Conservation (phyloP, 2,888 invertebrate species). For the Cremastinae sp. region DNA sequence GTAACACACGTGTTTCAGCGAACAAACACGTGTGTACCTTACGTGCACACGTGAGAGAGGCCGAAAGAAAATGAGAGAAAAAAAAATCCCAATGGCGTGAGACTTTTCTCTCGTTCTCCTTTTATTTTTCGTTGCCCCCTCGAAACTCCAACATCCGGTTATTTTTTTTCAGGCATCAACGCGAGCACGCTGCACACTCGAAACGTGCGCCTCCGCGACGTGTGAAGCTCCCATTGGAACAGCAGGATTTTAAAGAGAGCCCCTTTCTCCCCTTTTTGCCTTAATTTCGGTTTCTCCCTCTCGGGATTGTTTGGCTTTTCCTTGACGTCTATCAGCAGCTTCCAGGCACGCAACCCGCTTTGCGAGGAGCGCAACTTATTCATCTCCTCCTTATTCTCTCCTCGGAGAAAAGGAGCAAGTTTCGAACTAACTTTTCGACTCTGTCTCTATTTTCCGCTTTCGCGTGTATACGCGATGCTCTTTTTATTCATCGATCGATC, state of each 20-base stretch:
- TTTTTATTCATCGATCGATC: background rate
- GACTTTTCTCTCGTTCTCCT: conserved; percentile 48
- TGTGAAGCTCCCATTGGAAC: background rate
- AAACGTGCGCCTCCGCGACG: too few species aligned
- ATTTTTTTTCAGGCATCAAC: background rate
- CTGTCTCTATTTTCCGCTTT: background rate
- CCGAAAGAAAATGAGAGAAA: conserved; percentile 45
- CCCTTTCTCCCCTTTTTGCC: background rate
- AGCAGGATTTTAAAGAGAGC: conserved; percentile 15
- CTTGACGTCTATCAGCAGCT: conserved; percentile 1
- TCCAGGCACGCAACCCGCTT: background rate
- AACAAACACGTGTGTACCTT: conserved; percentile 53
- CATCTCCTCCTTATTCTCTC: background rate
- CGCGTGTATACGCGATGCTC: background rate
- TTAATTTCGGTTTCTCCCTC: background rate
- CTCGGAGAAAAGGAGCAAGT: conserved; percentile 1
- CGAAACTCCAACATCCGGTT: conserved; percentile 55
- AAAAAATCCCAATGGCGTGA: conserved; percentile 50
- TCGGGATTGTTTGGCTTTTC: background rate
- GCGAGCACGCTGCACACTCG: too few species aligned
- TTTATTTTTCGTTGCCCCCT: conserved; percentile 21
- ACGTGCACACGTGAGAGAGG: conserved; percentile 45
- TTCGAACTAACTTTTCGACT: background rate
- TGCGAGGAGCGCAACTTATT: background rate
- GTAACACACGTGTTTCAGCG: conserved; percentile 55